Percentiles rank a stretch among this genome's conserved stretches.
phyloP scores from a whole-genome alignment of 1,140 invertebrate species.

The Euura saliciscinereae region DNA sequence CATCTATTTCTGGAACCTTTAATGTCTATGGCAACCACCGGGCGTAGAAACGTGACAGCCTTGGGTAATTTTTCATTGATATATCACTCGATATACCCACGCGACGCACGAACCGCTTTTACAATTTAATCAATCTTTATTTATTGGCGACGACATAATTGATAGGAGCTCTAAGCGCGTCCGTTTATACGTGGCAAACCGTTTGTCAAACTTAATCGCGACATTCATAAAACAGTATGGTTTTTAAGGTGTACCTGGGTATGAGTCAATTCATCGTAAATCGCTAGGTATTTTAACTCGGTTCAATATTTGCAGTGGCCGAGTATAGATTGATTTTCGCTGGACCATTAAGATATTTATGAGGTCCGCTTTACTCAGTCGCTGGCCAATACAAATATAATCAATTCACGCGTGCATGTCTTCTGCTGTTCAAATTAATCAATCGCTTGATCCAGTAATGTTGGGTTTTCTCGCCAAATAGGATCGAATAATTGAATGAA shows the following conservation, averaged over 20 bases:
- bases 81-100: too few species aligned
- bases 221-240: conserved; percentile 5
- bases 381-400: too few species aligned
- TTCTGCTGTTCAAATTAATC: too few species aligned
- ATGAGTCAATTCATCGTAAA: neutral
- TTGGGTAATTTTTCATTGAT: too few species aligned
- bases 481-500: too few species aligned
- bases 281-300: neutral
- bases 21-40: too few species aligned
- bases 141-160: neutral
- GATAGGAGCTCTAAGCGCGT: neutral
- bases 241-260: neutral
- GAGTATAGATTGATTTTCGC: neutral
- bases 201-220: neutral
- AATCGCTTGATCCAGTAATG: too few species aligned
- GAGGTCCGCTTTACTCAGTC: neutral
- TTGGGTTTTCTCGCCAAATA: too few species aligned
- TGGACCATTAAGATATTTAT: neutral
- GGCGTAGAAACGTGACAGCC: too few species aligned
- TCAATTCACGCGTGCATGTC: too few species aligned
- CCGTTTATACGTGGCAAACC: neutral
- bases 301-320: neutral
- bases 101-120: too few species aligned
- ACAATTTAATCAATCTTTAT: neutral
- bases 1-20: too few species aligned